Evolutionary conservation across 2,797 vertebrate species (phyloP).

Genomic region (Squalus acanthias): DNA sequence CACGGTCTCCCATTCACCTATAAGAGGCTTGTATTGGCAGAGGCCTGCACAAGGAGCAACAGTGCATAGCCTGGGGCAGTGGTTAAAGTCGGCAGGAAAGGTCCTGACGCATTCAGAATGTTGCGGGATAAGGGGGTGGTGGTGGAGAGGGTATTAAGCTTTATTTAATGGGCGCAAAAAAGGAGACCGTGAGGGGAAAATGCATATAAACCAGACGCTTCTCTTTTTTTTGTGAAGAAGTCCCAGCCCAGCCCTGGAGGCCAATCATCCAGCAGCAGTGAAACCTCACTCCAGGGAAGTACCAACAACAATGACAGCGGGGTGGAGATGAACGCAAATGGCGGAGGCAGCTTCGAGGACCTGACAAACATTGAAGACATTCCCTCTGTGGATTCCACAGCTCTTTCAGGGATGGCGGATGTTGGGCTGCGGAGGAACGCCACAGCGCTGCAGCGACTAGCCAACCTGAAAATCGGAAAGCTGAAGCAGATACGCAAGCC

Average conservation of each 20-base stretch:
- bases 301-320: slow-evolving; percentile 95
- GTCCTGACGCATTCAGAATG: background rate
- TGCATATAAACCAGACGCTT: background rate
- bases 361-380: slow-evolving; percentile 81
- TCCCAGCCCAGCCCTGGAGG: slow-evolving; percentile 86
- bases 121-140: too few relatives aligned
- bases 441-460: slow-evolving; percentile 81
- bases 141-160: too few relatives aligned
- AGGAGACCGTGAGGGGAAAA: too few relatives aligned
- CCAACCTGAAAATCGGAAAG: slow-evolving; percentile 93
- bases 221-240: slow-evolving; percentile 62
- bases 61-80: background rate
- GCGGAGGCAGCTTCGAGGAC: slow-evolving; percentile 86
- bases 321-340: slow-evolving; percentile 92
- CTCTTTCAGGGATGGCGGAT: slow-evolving; percentile 66
- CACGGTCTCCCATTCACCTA: background rate
- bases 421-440: slow-evolving; percentile 74
- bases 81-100: background rate
- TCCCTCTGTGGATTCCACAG: slow-evolving; percentile 58
- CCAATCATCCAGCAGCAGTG: slow-evolving; percentile 92
- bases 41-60: background rate
- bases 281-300: slow-evolving; percentile 86
- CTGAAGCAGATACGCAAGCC: slow-evolving; percentile 80
- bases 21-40: background rate
- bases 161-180: too few relatives aligned